A percentile compares a stretch with the other conserved stretches of the same genome.
These are phyloP conservation scores for Labeo rohita DNA, from an alignment of 2,113 vertebrate species.

Conservation along the genomic window DNA sequence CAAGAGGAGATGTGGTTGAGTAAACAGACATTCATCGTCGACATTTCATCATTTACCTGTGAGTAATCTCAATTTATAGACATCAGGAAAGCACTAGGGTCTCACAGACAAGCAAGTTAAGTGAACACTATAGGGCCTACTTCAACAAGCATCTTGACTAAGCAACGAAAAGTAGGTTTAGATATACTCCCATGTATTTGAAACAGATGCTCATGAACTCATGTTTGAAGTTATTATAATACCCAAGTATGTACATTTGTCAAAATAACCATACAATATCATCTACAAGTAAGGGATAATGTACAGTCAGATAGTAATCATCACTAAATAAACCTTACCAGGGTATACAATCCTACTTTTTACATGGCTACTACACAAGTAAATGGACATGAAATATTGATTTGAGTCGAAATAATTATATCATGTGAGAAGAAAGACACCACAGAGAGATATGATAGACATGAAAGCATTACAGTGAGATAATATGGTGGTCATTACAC, in stretches of 20 bases:
- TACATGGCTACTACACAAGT: neutral
- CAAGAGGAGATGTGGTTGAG: neutral
- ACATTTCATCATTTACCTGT: neutral
- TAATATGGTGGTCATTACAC: neutral
- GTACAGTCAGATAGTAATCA: neutral
- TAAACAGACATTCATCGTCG: neutral
- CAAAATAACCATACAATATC: neutral
- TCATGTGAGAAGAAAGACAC: neutral
- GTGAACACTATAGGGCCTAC: neutral
- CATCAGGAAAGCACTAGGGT: neutral
- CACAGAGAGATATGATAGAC: neutral
- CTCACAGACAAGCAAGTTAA: neutral
- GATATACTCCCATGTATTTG: neutral
- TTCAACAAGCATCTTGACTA: neutral
- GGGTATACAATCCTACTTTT: neutral
- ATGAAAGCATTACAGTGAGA: neutral
- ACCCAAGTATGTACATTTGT: neutral
- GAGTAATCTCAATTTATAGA: neutral
- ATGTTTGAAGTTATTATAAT: neutral
- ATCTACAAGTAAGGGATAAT: neutral
- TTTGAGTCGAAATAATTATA: neutral
- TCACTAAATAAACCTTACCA: neutral
- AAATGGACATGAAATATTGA: neutral
- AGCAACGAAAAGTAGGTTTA: neutral
- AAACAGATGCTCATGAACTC: neutral